Evolutionary conservation across 2,888 invertebrate species (phyloP).

Genomic region (Prenolepis imparis): DNA sequence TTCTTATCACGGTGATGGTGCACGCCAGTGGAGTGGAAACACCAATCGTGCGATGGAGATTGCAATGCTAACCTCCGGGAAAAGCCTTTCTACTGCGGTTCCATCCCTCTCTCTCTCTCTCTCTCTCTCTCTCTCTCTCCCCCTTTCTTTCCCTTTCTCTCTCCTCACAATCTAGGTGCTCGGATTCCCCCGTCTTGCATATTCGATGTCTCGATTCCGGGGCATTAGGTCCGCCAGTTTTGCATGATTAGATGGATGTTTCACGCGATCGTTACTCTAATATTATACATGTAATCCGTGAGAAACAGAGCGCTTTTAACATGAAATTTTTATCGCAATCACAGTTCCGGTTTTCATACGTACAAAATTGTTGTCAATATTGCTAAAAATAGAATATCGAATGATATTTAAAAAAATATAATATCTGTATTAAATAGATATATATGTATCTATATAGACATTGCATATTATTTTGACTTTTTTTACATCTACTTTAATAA

Average conservation of each 20-base stretch:
- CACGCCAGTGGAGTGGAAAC: slow-evolving; percentile 74
- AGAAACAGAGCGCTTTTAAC: not conserved
- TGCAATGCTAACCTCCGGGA: slow-evolving; percentile 76
- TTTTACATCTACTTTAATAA: not conserved
- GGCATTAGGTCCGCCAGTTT: slow-evolving; percentile 66
- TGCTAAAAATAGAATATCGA: not conserved
- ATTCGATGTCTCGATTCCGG: slow-evolving; percentile 71
- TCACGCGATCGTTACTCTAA: slow-evolving; percentile 7
- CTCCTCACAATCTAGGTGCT: slow-evolving; percentile 1
- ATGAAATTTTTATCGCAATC: not conserved
- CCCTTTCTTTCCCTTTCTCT: not conserved
- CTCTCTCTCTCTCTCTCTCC: not conserved
- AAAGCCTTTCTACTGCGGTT: slow-evolving; percentile 70
- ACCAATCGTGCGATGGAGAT: slow-evolving; percentile 78
- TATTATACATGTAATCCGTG: not conserved
- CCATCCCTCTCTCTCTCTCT: not conserved
- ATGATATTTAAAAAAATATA: not conserved
- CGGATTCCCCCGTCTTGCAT: slow-evolving; percentile 69
- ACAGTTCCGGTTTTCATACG: not conserved
- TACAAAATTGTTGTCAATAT: not conserved
- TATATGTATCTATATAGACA: not conserved
- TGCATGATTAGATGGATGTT: slow-evolving; percentile 52
- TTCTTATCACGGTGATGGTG: slow-evolving; percentile 71
- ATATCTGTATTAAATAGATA: not conserved
- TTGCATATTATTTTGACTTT: not conserved